Base-by-base conservation (phyloP, 2,888 invertebrate species). In the Erpobdella octoculata region DNA sequence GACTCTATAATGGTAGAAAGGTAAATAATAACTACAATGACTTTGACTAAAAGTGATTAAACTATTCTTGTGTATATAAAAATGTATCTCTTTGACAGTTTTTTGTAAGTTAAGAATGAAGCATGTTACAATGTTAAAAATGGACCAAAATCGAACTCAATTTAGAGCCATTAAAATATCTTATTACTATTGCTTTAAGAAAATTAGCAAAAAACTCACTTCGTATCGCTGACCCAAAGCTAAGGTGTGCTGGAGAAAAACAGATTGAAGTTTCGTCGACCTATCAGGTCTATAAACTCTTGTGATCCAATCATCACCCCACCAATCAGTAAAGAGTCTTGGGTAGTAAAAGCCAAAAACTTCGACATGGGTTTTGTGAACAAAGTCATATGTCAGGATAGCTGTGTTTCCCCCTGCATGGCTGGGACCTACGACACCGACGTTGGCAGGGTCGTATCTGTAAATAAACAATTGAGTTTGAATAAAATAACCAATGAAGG, bases 351-450 rank as follows among this genome's bases (percentile, higher is more conserved):
- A 73, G n/a, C 73, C 73, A 33, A 73, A 71, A 2, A 73, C 25
- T 18, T 70, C 53, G 9, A 72, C 61, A 35, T 73, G 73, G 31
- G 67, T 68, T 12, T 66, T 37, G 53, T 73, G 73, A n/a, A 59
- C 59, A 62, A 73, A 73, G 61, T 73, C 73, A 62, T 73, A 71
- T 15, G 73, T 73, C 12, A 73, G 62, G 37, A 73, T 73, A 33
- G 37, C 73, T 36, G 38, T 68, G 68, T 71, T 62, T 3, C 73
- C 73, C 2, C 73, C 73, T n/a, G 67, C 25, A 25, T 76, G 76
- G 12, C 71, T 70, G 2, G 76, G 76, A 0, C 76, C 76, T 4
- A 74, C 76, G n/a, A 76, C 76, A 8, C 76, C 76, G 4, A 75
- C 72, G 41, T 74, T 62, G 0, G 67, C 62, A 1, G 75, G 75